Percentiles rank a stretch among this genome's conserved stretches.
Conservation (phyloP, 2,797 vertebrate species). For the Hypotaenidia okinawae region DNA sequence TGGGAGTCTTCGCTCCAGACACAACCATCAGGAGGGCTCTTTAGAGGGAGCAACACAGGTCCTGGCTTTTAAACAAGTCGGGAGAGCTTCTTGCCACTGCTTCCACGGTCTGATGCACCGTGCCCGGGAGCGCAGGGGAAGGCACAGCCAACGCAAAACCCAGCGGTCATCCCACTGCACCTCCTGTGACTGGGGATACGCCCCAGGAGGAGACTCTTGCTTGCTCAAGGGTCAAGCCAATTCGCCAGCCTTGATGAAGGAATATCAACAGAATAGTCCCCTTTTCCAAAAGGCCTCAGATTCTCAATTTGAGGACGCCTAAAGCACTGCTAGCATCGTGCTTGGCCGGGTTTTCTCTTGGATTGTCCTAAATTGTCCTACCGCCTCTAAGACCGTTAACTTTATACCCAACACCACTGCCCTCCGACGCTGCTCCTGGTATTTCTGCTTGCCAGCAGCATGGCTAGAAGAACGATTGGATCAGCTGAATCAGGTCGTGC, state of each 20-base stretch:
- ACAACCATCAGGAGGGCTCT: not conserved
- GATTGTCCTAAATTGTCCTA: not conserved
- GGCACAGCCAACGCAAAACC: not conserved
- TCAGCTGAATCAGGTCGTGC: not conserved
- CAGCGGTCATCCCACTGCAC: not conserved
- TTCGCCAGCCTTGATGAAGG: not conserved
- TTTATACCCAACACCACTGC: not conserved
- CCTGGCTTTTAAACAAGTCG: not conserved
- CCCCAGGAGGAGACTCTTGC: not conserved
- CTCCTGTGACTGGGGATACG: not conserved
- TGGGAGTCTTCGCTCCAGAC: not conserved
- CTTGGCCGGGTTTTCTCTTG: not conserved
- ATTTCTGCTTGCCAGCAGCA: not conserved
- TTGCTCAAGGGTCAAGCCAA: not conserved
- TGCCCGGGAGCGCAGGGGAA: not conserved
- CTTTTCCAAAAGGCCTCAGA: not conserved
- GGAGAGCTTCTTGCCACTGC: not conserved
- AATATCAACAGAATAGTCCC: not conserved
- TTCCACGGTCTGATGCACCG: not conserved
- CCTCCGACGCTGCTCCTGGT: not conserved
- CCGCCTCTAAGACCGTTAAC: not conserved
- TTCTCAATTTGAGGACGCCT: not conserved
- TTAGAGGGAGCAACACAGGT: not conserved
- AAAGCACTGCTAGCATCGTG: rapidly evolving
- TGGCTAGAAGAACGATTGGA: not conserved